phyloP scores from a whole-genome alignment of 2,888 invertebrate genomes.

The Antheraea assamensis region DNA sequence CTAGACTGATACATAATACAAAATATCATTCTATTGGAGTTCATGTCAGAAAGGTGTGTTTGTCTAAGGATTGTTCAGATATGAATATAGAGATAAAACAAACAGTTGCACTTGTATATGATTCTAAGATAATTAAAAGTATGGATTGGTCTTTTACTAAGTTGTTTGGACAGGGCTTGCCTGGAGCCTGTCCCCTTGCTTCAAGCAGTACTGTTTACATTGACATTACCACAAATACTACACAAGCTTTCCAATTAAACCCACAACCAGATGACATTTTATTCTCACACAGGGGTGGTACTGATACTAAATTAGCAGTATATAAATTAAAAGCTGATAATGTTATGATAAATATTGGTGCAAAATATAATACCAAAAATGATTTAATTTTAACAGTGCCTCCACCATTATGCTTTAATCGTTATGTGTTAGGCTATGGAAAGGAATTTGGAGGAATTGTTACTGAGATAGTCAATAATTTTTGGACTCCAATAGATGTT shows the following conservation, averaged over 20 bases:
- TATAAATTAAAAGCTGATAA: slow-evolving; percentile 84
- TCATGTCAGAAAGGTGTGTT: slow-evolving; percentile 91
- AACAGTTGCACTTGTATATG: slow-evolving; percentile 94
- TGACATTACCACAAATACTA: slow-evolving; percentile 86
- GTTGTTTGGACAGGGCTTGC: slow-evolving; percentile 93
- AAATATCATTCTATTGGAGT: slow-evolving; percentile 95
- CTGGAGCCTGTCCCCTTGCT: slow-evolving; percentile 91
- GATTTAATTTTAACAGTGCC: slow-evolving; percentile 77
- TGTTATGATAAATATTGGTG: slow-evolving; percentile 87
- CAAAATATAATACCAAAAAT: slow-evolving; percentile 74
- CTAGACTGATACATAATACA: slow-evolving; percentile 95
- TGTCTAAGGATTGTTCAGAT: slow-evolving; percentile 80
- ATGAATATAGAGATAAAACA: slow-evolving; percentile 91
- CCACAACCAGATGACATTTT: slow-evolving; percentile 84
- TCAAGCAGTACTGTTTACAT: slow-evolving; percentile 90
- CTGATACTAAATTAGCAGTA: slow-evolving; percentile 85
- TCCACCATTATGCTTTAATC: slow-evolving; percentile 89
- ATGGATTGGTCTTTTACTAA: slow-evolving; percentile 93
- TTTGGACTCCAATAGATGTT: slow-evolving; percentile 88
- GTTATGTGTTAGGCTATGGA: slow-evolving; percentile 94
- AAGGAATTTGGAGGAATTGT: slow-evolving; percentile 95
- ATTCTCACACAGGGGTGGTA: slow-evolving; percentile 86
- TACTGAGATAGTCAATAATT: slow-evolving; percentile 91
- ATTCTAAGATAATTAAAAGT: slow-evolving; percentile 85
- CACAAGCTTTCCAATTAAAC: slow-evolving; percentile 83